Base-by-base conservation (phyloP, 2,888 invertebrate species). In the Proisotoma minuta region DNA sequence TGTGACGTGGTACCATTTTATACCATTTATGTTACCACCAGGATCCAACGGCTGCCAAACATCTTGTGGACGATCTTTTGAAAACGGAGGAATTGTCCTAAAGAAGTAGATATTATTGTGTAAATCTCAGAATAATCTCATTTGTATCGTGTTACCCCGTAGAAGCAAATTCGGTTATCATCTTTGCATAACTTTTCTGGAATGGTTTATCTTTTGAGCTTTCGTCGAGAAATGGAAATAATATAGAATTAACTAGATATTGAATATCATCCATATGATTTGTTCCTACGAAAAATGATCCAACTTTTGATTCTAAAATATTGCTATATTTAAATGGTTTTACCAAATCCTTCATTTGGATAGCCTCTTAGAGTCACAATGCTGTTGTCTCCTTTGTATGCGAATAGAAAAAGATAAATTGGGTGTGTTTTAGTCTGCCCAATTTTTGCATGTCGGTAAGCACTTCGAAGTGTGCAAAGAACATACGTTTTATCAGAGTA, bases 221-320 rank as follows among this genome's bases (percentile, higher is more conserved):
- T 2, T 49, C 50, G 24, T 57, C 59, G 20, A 68, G 47, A 10
- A 53, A 27, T 20, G 62, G 60, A 48, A 60, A 68, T 8, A 68
- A 24, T 26, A 59, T 53, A 3, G 62, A 59, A n/a, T 52, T 62
- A 12, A 68, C 51, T 5, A 65, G 40, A 24, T 58, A 68, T 59
- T 68, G 68, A 26, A 65, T 58, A 29, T 68, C 68, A 28, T 68
- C 68, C 68, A 68, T 68, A 43, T 68, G 68, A 28, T 68, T 68
- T 8, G 63, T 27, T 3, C 28, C 57, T 61, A 10, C 15, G 34
- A 34, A 15, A 34, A 8, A 34, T 10, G 15, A 34, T 8, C 15
- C 34, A 34, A 10, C 8, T 34, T 10, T 10, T 34, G 15, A 10
- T 15, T 34, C 34, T 34, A 8, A 10, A 34, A 34, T 34, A 10